Conservation (phyloP, 2,113 vertebrate species). For the cattle (Bos taurus) region ARS-UCD2.0 NC_037342.1:80821501-80822000, state of each 20-base stretch:
- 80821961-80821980: background rate
- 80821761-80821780: background rate
- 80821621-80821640: background rate
- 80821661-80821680: background rate
- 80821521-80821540: background rate
- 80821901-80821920: background rate
- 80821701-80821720: background rate
- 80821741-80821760: background rate
- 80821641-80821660: background rate
- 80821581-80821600: background rate
- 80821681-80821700: background rate
- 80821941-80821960: background rate
- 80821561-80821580: background rate
- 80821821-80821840: background rate
- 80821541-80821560: background rate
- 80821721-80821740: background rate
- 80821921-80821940: background rate
- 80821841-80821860: background rate
- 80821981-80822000: background rate
- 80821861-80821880: background rate
- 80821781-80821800: background rate
- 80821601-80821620: background rate
- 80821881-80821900: accelerated
- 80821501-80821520: background rate
- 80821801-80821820: background rate